Conservation (phyloP, 2,888 invertebrate genomes). For the Agrilus cyanescens region DNA sequence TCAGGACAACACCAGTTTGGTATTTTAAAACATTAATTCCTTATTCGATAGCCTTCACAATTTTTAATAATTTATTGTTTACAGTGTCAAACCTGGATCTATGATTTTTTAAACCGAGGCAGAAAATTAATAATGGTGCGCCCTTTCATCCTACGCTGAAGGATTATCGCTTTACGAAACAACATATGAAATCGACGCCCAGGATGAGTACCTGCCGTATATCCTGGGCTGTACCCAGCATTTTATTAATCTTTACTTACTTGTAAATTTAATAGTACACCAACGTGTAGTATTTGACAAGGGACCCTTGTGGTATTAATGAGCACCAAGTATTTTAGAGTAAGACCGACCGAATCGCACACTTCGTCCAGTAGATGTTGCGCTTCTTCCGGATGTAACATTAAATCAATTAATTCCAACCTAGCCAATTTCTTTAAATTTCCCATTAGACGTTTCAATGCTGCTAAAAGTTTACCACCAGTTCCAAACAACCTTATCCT, state of each 20-base stretch:
- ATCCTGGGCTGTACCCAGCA: not conserved
- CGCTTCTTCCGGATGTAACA: conserved; percentile 60
- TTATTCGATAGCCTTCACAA: too few species aligned
- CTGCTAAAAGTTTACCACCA: conserved; percentile 55
- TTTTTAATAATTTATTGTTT: too few species aligned
- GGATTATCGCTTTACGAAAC: too few species aligned
- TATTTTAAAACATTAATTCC: too few species aligned
- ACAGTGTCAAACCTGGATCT: too few species aligned
- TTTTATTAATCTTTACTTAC: conserved; percentile 32
- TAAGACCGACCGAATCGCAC: conserved; percentile 49
- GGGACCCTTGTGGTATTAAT: conserved; percentile 61
- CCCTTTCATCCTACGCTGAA: too few species aligned
- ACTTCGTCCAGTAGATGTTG: conserved; percentile 61
- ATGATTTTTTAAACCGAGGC: too few species aligned
- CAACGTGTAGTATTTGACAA: conserved; percentile 61
- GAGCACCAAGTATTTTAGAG: conserved; percentile 50
- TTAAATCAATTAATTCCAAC: conserved; percentile 60
- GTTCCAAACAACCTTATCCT: conserved; percentile 61
- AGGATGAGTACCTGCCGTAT: not conserved
- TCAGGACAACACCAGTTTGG: too few species aligned
- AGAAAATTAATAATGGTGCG: too few species aligned
- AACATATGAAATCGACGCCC: too few species aligned
- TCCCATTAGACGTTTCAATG: conserved; percentile 53
- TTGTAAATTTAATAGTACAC: conserved; percentile 61
- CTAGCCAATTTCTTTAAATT: conserved; percentile 50